These are phyloP conservation scores for Paramacrobiotus metropolitanus DNA, from an alignment of 1,140 invertebrate species.

Conservation along the genomic window DNA sequence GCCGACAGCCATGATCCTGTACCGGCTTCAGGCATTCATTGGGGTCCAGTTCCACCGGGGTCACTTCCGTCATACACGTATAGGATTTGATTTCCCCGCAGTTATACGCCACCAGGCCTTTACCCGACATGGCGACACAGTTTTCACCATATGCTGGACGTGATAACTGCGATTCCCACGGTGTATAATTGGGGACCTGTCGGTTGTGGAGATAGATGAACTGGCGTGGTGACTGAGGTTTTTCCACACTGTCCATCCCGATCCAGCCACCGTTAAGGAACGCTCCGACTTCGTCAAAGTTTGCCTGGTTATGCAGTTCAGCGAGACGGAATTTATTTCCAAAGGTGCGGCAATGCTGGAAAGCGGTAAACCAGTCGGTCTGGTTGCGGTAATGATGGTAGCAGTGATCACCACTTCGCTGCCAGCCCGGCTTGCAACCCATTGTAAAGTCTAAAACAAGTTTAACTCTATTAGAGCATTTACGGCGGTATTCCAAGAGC, in stretches of 20 bases:
- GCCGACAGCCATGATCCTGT: not conserved
- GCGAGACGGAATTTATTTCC: too few species aligned
- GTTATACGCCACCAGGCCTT: not conserved
- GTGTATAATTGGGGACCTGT: too few species aligned
- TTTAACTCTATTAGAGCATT: not conserved
- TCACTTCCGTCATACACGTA: not conserved
- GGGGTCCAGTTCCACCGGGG: not conserved
- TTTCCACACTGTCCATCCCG: too few species aligned
- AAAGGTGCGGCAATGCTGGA: not conserved
- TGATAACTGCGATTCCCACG: too few species aligned
- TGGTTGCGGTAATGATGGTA: not conserved
- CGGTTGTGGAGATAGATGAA: too few species aligned
- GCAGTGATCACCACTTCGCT: not conserved
- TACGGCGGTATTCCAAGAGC: not conserved
- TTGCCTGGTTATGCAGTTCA: too few species aligned
- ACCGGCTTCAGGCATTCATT: not conserved
- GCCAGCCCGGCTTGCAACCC: not conserved
- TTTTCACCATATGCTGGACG: too few species aligned
- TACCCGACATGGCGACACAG: not conserved
- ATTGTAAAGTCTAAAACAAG: not conserved
- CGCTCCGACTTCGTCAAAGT: too few species aligned
- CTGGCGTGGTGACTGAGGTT: too few species aligned
- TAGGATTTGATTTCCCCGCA: not conserved
- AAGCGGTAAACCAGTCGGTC: not conserved
- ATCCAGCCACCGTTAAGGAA: too few species aligned